Evolutionary conservation across 1,140 invertebrate species (phyloP), one percentile per base, ranked within the genome.

Genomic region (Caenorhabditis briggsae): DNA sequence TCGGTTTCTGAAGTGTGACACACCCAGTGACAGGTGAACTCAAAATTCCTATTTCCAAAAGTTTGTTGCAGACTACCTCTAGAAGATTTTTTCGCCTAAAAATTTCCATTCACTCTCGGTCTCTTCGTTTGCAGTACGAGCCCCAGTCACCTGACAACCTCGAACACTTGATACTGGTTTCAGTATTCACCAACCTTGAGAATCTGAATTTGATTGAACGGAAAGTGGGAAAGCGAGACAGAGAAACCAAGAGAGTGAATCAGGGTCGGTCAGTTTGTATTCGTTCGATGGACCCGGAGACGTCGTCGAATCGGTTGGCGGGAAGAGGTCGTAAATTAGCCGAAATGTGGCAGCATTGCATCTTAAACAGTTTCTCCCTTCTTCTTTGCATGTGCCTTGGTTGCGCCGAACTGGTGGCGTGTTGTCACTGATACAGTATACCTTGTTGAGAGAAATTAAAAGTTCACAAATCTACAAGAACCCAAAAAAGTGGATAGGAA

Each of bases 121-220:
- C 23, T 61, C 23, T 70, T 70, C 14, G 6, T n/a, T 33, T 70
- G 64, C 64, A 70, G 43, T 46, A 12, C 11, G 41, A 70, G 64
- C 33, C 64, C 5, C 5, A 70, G 64, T 70, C 64, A 70, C 64
- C 64, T 70, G 64, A 70, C 64, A 46, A 18, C 43, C 64, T 70
- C 64, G 64, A 70, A 70, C 64, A 70, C 64, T 70, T 70, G 33
- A 70, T 70, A 70, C 64, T 70, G 64, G 64, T 70, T 70, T 70
- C 64, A 70, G 64, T 70, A 14, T 8, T 16, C 33, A 43, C 43
- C 6, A 70, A 70, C 43, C 16, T 33, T 33, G 23, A 12, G 56
- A 58, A 9, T 61, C 59, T 70, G 41, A 70, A 70, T 70, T 46
- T 70, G 33, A 46, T 70, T 70, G 41, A 70, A 5, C 14, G 33